Conservation (phyloP, 2,797 vertebrate species). For the Molossus alvarezi region DNA sequence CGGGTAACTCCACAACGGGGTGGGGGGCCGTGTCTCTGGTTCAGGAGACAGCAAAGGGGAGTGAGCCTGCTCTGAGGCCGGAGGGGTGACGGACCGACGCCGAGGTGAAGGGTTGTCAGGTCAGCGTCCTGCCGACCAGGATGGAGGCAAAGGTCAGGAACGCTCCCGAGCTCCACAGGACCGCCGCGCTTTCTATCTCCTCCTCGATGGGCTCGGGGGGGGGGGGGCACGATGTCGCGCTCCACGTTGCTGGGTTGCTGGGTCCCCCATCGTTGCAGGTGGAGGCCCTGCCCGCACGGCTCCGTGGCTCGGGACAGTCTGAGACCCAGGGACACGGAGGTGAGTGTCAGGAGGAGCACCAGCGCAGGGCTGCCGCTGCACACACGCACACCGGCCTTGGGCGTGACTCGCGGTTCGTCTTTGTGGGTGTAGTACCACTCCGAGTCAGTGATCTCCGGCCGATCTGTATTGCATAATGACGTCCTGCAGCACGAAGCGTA, state of each 20-base stretch:
- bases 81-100: background rate
- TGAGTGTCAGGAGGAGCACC: background rate
- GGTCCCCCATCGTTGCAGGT: background rate
- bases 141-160: background rate
- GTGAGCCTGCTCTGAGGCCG: background rate
- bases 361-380: rapidly evolving
- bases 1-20: too few relatives aligned
- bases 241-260: background rate
- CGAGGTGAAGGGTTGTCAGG: background rate
- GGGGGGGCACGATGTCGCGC: rapidly evolving
- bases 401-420: too few relatives aligned
- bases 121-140: background rate
- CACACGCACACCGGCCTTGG: rapidly evolving
- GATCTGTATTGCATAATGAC: too few relatives aligned
- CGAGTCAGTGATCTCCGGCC: too few relatives aligned
- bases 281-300: too few relatives aligned
- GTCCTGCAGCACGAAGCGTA: background rate
- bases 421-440: too few relatives aligned
- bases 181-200: rapidly evolving
- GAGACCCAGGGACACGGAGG: background rate
- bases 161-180: rapidly evolving
- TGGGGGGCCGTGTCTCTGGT: background rate
- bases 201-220: rapidly evolving
- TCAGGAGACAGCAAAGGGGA: background rate
- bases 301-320: background rate